phyloP scores from a whole-genome alignment of 2,113 vertebrate species.

The Spilogale gracilis region DNA sequence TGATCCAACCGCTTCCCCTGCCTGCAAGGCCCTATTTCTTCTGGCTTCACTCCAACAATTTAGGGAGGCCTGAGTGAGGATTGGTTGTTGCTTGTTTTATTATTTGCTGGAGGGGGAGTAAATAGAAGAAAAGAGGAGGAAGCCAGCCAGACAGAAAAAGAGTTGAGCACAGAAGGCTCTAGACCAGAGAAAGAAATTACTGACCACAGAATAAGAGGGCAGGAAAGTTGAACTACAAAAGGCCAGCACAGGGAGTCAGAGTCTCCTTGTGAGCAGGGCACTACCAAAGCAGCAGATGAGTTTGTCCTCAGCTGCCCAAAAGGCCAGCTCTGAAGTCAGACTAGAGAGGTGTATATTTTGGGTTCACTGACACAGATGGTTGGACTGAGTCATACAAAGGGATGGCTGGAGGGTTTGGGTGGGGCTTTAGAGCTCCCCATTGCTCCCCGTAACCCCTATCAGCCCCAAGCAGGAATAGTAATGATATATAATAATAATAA shows the following conservation, averaged over 20 bases:
- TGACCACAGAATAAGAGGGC: not conserved
- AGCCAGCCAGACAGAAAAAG: not conserved
- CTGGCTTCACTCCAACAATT: not conserved
- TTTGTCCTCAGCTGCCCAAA: not conserved
- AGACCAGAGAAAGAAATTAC: conserved; percentile 22
- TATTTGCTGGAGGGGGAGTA: conserved; percentile 41
- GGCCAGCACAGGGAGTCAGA: not conserved
- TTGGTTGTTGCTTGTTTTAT: not conserved
- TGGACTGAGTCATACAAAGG: not conserved
- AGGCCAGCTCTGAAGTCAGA: not conserved
- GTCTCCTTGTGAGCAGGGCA: not conserved
- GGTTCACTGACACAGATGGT: not conserved
- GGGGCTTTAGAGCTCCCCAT: not conserved
- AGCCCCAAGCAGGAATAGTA: not conserved
- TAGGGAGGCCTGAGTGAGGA: not conserved
- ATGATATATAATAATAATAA: too few species aligned
- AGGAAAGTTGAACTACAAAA: conserved; percentile 16
- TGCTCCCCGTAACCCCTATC: not conserved
- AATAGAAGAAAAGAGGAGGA: not conserved
- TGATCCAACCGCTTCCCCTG: not conserved
- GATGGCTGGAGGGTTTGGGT: not conserved
- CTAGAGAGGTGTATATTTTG: not conserved
- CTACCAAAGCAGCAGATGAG: not conserved
- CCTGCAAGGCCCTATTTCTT: not conserved
- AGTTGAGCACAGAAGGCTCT: not conserved